Conservation (phyloP, 2,888 invertebrate genomes). For the Elysia crispata region DNA sequence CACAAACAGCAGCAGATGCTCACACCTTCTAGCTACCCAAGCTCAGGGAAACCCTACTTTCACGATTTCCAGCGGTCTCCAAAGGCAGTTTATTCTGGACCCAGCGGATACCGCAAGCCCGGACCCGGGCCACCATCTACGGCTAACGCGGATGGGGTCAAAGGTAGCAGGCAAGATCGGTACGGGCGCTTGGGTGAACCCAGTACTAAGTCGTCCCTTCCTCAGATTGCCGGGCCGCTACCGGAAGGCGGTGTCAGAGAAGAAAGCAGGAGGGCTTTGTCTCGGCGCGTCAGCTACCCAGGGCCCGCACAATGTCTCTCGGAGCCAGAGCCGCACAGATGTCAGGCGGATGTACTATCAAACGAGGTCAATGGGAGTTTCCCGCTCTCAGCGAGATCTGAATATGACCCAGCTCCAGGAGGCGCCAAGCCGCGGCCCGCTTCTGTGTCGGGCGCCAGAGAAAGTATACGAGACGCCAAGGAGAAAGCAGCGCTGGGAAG, state of each 20-base stretch:
- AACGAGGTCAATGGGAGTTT: too few relatives aligned
- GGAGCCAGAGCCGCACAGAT: conserved; percentile 6
- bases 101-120: too few relatives aligned
- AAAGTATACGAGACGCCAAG: too few relatives aligned
- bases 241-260: conserved; percentile 45
- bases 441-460: background rate
- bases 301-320: background rate
- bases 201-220: conserved; percentile 11
- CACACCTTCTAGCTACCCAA: conserved; percentile 22
- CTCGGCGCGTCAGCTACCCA: conserved; percentile 34
- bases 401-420: background rate
- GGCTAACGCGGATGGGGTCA: too few relatives aligned
- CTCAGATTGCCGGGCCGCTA: conserved; percentile 31
- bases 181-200: conserved; percentile 14
- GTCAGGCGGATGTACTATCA: background rate
- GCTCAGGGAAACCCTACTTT: conserved; percentile 6
- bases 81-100: background rate
- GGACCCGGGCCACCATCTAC: too few relatives aligned
- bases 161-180: background rate
- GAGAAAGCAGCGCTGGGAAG: background rate
- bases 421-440: background rate
- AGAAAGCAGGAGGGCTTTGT: conserved; percentile 43
- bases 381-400: background rate
- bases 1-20: background rate
- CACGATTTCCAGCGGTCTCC: conserved; percentile 6